Percentiles rank a stretch among this genome's conserved stretches.
phyloP scores from a whole-genome alignment of 2,797 vertebrate species.

The Carcharodon carcharias region DNA sequence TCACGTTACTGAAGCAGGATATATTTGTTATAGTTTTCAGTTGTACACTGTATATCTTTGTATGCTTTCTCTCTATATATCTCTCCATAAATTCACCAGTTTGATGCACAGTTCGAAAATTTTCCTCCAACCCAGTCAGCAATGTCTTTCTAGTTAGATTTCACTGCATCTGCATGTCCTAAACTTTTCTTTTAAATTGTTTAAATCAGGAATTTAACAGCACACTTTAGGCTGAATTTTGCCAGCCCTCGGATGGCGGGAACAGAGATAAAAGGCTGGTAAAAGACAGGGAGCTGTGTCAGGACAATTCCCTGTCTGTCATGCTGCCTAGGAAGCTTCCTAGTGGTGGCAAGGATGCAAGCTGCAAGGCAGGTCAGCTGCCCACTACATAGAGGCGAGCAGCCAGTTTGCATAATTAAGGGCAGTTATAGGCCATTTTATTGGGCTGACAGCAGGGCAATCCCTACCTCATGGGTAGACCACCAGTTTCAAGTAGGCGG shows the following conservation, averaged over 20 bases:
- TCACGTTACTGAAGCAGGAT: neutral
- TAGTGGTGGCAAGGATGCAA: too few species aligned
- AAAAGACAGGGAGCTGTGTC: too few species aligned
- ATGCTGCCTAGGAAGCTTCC: too few species aligned
- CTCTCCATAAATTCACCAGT: neutral
- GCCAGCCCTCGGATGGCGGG: neutral
- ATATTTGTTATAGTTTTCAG: neutral
- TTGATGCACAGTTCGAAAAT: neutral
- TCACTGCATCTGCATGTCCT: neutral
- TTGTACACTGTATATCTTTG: neutral
- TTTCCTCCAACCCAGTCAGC: neutral
- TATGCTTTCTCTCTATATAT: neutral
- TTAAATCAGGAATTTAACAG: neutral
- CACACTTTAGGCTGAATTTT: neutral
- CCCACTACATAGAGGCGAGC: too few species aligned
- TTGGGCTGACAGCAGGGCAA: too few species aligned
- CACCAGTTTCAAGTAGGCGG: too few species aligned
- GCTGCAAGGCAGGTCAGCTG: too few species aligned
- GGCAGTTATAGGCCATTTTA: too few species aligned
- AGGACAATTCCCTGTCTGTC: neutral
- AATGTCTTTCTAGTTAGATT: neutral
- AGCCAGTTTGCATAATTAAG: too few species aligned
- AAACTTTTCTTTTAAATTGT: neutral
- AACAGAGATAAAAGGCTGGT: too few species aligned
- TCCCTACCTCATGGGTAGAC: too few species aligned